Percentiles rank a stretch among this genome's conserved stretches.
Evolutionary conservation across 2,113 vertebrate species (phyloP).

Genomic region (Oreocharis arfaki): DNA sequence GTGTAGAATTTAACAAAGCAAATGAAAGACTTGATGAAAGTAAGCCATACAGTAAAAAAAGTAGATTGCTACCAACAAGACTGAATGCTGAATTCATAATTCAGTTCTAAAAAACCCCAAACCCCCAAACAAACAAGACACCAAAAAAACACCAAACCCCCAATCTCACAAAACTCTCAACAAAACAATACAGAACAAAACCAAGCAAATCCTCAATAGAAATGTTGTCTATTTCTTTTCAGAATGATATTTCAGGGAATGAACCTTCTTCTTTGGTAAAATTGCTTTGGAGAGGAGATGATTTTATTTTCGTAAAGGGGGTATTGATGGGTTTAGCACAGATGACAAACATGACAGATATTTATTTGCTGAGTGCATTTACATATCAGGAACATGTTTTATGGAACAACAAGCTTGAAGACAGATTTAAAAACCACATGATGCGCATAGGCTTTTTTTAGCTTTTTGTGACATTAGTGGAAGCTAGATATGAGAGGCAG

Average conservation of each 20-base stretch:
- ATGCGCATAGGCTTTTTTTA: neutral
- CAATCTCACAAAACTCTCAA: neutral
- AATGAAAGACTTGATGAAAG: neutral
- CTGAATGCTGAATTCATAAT: neutral
- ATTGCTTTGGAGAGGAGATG: neutral
- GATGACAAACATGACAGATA: neutral
- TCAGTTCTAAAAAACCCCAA: neutral
- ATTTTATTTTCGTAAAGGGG: neutral
- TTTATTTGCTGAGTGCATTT: neutral
- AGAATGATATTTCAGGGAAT: neutral
- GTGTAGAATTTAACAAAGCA: neutral
- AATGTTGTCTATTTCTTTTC: neutral
- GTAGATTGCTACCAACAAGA: neutral
- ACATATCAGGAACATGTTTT: neutral
- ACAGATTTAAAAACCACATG: neutral
- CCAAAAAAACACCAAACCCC: accelerated
- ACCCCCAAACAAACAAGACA: accelerated
- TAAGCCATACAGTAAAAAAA: neutral
- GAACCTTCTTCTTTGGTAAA: neutral
- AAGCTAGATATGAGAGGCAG: neutral
- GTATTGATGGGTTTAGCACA: neutral
- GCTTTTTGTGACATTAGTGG: neutral
- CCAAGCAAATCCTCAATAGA: neutral
- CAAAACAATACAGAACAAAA: neutral
- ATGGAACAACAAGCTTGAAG: neutral